Evolutionary conservation across 2,888 invertebrate species (phyloP).

Genomic region (Amphimallon solstitiale): DNA sequence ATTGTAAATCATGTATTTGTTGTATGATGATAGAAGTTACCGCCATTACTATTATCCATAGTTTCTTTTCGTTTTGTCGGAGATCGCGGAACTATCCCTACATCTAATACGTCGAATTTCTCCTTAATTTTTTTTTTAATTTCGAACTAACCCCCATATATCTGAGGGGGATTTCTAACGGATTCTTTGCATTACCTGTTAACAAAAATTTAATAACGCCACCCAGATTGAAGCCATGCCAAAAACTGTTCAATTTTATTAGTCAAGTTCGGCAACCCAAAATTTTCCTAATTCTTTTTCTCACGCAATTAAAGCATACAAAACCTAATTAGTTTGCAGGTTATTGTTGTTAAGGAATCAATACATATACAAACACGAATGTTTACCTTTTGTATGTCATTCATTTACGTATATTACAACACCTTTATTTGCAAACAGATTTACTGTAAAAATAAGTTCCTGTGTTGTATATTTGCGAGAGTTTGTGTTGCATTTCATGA

Average conservation of each 20-base stretch:
- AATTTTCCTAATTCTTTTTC: slow-evolving; percentile 19
- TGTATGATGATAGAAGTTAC: slow-evolving; percentile 37
- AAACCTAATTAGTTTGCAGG: neutral
- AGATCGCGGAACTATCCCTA: slow-evolving; percentile 12
- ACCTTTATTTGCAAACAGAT: slow-evolving; percentile 26
- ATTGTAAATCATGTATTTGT: slow-evolving; percentile 26
- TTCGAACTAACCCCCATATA: slow-evolving; percentile 3
- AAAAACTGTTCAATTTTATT: slow-evolving; percentile 43
- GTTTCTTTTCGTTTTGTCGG: slow-evolving; percentile 37
- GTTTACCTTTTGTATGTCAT: slow-evolving; percentile 17
- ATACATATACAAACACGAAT: neutral
- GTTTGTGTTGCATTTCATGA: neutral
- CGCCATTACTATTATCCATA: slow-evolving; percentile 39
- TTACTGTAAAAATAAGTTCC: slow-evolving; percentile 5
- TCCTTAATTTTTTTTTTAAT: slow-evolving; percentile 1
- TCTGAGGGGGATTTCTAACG: slow-evolving; percentile 9
- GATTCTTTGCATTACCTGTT: slow-evolving; percentile 40
- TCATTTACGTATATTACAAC: slow-evolving; percentile 7
- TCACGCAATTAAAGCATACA: neutral
- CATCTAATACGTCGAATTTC: neutral
- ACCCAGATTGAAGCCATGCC: slow-evolving; percentile 48
- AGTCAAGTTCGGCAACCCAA: slow-evolving; percentile 50
- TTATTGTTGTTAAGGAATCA: neutral
- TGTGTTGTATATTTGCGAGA: neutral
- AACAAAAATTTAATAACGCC: slow-evolving; percentile 46